These are phyloP conservation scores for Germaria angustata DNA, from an alignment of 2,888 invertebrate species.

Conservation along the genomic window DNA sequence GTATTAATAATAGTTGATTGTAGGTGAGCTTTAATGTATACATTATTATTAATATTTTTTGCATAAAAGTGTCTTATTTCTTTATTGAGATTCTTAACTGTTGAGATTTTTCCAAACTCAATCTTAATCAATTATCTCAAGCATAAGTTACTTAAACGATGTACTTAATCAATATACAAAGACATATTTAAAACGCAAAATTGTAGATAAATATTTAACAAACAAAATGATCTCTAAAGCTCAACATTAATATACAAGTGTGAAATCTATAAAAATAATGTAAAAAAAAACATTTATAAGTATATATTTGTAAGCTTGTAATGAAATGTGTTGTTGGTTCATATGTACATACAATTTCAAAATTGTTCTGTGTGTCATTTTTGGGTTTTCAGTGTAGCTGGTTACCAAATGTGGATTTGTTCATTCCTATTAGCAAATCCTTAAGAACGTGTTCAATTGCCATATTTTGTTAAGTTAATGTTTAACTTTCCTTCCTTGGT, in stretches of 20 bases:
- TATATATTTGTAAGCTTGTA: background rate
- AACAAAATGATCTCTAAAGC: slow-evolving; percentile 18
- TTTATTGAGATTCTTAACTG: background rate
- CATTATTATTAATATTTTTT: too few relatives aligned
- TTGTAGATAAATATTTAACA: slow-evolving; percentile 5
- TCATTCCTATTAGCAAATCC: slow-evolving; percentile 46
- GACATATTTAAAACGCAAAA: background rate
- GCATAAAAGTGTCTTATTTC: too few relatives aligned
- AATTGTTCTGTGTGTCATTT: slow-evolving; percentile 21
- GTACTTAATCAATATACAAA: background rate
- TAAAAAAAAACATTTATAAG: background rate
- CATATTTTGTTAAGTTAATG: slow-evolving; percentile 53
- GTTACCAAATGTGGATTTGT: slow-evolving; percentile 22
- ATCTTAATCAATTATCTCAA: background rate
- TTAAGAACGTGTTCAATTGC: slow-evolving; percentile 63
- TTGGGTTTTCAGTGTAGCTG: background rate
- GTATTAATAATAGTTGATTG: too few relatives aligned
- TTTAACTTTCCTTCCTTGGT: slow-evolving; percentile 35
- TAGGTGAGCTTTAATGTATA: too few relatives aligned
- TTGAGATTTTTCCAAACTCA: background rate
- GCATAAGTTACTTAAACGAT: background rate
- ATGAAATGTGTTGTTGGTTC: background rate
- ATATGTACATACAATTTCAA: background rate
- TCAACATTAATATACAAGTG: background rate
- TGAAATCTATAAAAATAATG: background rate